phyloP scores from a whole-genome alignment of 2,888 invertebrate species.

The Stictocephala bisonia region DNA sequence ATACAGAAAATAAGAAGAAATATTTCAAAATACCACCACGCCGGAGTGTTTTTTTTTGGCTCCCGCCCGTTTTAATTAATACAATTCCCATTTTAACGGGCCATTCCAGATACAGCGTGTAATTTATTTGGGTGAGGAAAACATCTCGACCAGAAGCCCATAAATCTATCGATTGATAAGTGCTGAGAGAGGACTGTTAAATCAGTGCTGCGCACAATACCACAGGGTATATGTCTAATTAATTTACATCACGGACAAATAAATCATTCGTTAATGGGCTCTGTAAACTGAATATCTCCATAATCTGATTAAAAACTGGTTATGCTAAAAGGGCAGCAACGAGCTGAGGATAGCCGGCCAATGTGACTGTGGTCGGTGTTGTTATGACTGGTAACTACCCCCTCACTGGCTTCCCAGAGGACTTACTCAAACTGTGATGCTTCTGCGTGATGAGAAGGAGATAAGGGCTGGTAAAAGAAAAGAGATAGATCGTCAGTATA shows the following conservation, averaged over 20 bases:
- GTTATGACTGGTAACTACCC: no score
- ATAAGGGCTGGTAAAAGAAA: no score
- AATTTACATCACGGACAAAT: neutral
- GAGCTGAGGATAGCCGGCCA: no score
- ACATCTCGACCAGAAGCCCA: neutral
- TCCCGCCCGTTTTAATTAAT: neutral
- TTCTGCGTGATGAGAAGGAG: no score
- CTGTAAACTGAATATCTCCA: slow-evolving; percentile 36
- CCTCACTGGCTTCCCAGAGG: no score
- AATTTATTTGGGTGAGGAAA: neutral
- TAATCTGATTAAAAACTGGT: slow-evolving; percentile 47
- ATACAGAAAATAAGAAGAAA: no score
- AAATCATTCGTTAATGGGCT: slow-evolving; percentile 36
- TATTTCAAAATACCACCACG: no score
- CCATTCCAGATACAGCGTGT: neutral
- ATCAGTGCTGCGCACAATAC: neutral
- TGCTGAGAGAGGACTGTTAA: no score
- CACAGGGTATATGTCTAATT: slow-evolving; percentile 16
- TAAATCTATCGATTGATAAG: slow-evolving; percentile 18
- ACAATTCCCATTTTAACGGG: neutral
- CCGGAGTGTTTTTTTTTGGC: no score
- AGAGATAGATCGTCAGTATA: no score
- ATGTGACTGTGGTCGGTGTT: no score
- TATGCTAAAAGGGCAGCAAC: slow-evolving; percentile 33
- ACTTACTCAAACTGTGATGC: no score